Conservation (phyloP, 2,797 vertebrate species). For the Spinibarbus caldwelli region DNA sequence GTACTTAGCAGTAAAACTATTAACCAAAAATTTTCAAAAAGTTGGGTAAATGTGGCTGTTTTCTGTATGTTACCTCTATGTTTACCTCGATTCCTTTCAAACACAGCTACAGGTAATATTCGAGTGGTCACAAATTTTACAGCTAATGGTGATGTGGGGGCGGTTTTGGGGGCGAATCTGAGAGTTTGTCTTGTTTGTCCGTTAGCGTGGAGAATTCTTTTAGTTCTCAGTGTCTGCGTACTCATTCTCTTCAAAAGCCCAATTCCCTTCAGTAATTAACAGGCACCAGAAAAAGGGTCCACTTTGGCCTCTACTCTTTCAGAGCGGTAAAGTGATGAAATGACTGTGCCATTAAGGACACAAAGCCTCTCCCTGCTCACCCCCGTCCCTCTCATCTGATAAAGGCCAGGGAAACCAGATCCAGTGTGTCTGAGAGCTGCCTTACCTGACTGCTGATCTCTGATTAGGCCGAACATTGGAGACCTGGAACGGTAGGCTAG, state of each 20-base stretch:
- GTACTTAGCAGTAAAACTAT: not conserved
- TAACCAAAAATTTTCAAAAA: not conserved
- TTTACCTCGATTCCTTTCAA: not conserved
- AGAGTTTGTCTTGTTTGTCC: constrained; percentile 54
- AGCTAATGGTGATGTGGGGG: constrained; percentile 2
- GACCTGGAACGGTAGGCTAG: constrained; percentile 42
- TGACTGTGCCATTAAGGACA: constrained; percentile 77
- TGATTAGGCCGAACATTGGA: constrained; percentile 60
- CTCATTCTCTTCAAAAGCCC: constrained; percentile 52
- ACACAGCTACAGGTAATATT: constrained; percentile 17
- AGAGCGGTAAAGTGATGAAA: constrained; percentile 70
- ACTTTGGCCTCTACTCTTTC: constrained; percentile 62
- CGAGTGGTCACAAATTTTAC: constrained; percentile 39
- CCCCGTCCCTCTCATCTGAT: constrained; percentile 72
- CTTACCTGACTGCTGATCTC: constrained; percentile 64
- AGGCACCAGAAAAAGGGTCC: constrained; percentile 70
- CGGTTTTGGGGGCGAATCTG: constrained; percentile 45
- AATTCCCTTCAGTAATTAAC: constrained; percentile 73
- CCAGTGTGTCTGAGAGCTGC: constrained; percentile 66
- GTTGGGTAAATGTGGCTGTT: not conserved
- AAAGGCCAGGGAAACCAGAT: constrained; percentile 78
- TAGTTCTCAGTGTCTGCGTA: constrained; percentile 54
- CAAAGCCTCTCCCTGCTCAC: constrained; percentile 76
- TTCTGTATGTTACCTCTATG: too few relatives aligned
- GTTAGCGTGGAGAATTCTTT: constrained; percentile 31